Evolutionary conservation across 2,113 vertebrate species (phyloP), one percentile per base, ranked within the genome.

Genomic region (Arothron firmamentum): DNA sequence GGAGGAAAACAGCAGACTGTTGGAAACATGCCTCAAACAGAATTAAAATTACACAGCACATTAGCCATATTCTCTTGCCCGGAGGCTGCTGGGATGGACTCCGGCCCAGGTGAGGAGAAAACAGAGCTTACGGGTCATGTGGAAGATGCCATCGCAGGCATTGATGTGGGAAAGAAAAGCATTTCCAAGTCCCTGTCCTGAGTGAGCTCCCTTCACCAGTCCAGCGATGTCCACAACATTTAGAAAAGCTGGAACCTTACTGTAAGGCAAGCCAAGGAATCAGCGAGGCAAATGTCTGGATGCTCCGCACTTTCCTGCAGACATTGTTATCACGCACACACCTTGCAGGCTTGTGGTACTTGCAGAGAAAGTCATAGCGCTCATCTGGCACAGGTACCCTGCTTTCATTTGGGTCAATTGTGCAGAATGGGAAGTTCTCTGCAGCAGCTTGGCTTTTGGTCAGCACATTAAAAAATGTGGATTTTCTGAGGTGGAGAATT

Each of bases 401-500:
- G 84, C 96, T 98, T 84, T 99, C 97, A 18, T 99, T 99, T 16
- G 96, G 96, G 79, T 99, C 95, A 52, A 99, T 99, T 17, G 97
- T 99, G 87, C 97, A 99, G 90, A 99, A 99, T 0, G 97, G 97
- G 72, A 99, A 99, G 31, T 99, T 99, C 73, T 99, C 96, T 0
- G 97, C 96, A 31, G 95, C 89, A 0, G 95, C 97, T 71, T 98
- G 95, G 75, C 94, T 99, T 87, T 96, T 99, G 2, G 96, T 99
- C 82, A 99, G 87, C 49, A 99, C 96, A 61, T 99, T 99, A 87
- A 99, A 99, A 90, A 99, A 99, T 0, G 97, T 99, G 0, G 97
- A 99, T 81, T 99, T 99, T 83, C 96, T 99, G 77, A 21, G 71
- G 63, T 2, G 13, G 43, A 65, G 31, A 72, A 16, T 5, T 61